Base-by-base conservation (phyloP, 2,113 vertebrate species). In the Sporophila hypoxantha region DNA sequence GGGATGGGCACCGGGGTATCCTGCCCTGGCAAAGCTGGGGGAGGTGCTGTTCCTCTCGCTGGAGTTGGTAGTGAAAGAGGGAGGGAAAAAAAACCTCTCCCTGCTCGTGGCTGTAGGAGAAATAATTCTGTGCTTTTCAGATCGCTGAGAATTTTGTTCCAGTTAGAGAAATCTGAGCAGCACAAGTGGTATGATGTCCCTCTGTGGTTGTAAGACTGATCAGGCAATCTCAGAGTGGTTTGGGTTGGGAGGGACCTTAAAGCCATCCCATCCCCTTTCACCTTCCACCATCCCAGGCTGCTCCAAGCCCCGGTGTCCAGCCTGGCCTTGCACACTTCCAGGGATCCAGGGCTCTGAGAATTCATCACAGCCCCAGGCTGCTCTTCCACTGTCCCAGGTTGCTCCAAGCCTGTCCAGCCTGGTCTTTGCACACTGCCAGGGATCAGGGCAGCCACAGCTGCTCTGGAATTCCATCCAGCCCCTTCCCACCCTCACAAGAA, bases 91-190 rank as follows among this genome's bases (percentile, higher is more conserved):
- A 10, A 37, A 10, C 5, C 6, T 4, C 0, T 4, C 32, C 13
- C 12, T 29, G 12, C 29, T 39, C 1, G 37, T 7, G 65, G 84
- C 74, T 68, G 0, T 6, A 16, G 36, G 44, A 47, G 68, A 29
- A 44, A 19, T 49, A 47, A 79, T 8, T n/a, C 42, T 20, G 11
- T 62, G 76, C 12, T 69, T 88, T 82, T 16, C 93, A 98, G 97
- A 46, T 97, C 97, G 14, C 61, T 97, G 82, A 90, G 97, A 81
- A 76, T 88, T 46, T 56, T 97, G 81, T 36, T 75, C 69, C 95
- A 19, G 77, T 85, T 98, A 29, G 92, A 91, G 75, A 34, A 89
- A 74, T 53, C 84, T 95, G 87, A 79, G 47, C 53, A 80, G 47
- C 79, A 66, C 36, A 27, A 93, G 37, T 0, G 52, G 50, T 96